Percentiles rank a stretch among this genome's conserved stretches.
phyloP scores from a whole-genome alignment of 1,140 invertebrate species.

The Drosophila navojoa region DNA sequence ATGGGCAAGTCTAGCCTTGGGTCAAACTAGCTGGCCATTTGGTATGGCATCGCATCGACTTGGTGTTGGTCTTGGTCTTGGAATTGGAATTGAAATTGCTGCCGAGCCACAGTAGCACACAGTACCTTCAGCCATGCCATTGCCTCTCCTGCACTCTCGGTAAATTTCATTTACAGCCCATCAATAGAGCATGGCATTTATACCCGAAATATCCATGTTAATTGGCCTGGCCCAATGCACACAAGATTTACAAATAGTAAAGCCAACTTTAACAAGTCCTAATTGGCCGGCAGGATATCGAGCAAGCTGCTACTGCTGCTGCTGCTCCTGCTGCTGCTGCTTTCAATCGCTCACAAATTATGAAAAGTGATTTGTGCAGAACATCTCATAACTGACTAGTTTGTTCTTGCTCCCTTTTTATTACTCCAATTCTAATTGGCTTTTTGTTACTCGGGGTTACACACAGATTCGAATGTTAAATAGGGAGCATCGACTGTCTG shows the following conservation, averaged over 20 bases:
- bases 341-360: conserved; percentile 15
- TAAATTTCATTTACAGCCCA: conserved; percentile 66
- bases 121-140: neutral
- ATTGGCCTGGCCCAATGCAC: conserved; percentile 65
- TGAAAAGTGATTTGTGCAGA: conserved; percentile 6
- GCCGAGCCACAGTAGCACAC: conserved; percentile 4
- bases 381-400: neutral
- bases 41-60: conserved; percentile 7
- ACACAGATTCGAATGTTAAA: too few species aligned
- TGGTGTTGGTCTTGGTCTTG: conserved; percentile 36
- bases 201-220: conserved; percentile 70
- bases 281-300: conserved; percentile 26
- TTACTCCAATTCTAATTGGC: neutral
- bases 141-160: conserved; percentile 43
- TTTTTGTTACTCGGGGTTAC: neutral
- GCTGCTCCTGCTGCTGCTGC: conserved; percentile 14
- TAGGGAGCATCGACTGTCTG: too few species aligned
- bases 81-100: conserved; percentile 14
- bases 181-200: conserved; percentile 56
- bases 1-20: conserved; percentile 3
- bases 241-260: conserved; percentile 48
- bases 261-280: conserved; percentile 33
- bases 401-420: neutral
- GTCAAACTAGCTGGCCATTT: neutral
- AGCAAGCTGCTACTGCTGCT: conserved; percentile 4